A percentile compares a stretch with the other conserved stretches of the same genome.
Conservation (phyloP, 1,140 invertebrate species). For the Caenorhabditis latens region DNA sequence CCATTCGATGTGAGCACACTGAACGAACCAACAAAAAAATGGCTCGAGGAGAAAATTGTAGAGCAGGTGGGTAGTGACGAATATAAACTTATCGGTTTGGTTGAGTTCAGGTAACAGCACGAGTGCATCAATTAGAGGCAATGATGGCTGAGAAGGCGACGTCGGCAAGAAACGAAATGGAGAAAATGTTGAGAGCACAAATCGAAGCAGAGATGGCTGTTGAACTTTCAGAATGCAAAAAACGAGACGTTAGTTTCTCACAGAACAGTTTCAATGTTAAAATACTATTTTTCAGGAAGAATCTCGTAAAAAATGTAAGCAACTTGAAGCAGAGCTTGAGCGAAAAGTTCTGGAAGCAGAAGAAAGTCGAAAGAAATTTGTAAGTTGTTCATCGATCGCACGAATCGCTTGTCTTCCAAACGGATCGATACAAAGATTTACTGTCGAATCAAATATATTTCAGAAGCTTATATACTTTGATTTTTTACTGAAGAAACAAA, state of each 20-base stretch:
- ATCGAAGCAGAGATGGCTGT: constrained; percentile 45
- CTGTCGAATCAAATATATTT: too few relatives aligned
- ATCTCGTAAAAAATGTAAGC: constrained; percentile 48
- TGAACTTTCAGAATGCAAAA: constrained; percentile 29
- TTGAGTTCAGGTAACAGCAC: not conserved
- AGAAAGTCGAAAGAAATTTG: constrained; percentile 49
- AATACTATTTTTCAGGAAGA: constrained; percentile 26
- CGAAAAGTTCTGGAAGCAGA: constrained; percentile 43
- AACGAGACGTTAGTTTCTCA: constrained; percentile 36
- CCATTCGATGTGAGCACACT: constrained; percentile 34
- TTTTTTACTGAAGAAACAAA: not conserved
- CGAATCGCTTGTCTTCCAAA: too few relatives aligned
- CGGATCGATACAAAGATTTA: too few relatives aligned
- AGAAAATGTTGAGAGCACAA: constrained; percentile 46
- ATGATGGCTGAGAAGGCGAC: constrained; percentile 53
- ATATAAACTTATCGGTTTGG: too few relatives aligned
- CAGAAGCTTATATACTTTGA: not conserved
- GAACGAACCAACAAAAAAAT: constrained; percentile 22
- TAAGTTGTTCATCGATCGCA: constrained; percentile 11
- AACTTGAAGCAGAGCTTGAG: constrained; percentile 34
- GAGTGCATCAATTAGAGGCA: constrained; percentile 38
- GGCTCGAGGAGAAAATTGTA: constrained; percentile 43
- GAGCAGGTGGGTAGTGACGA: not conserved
- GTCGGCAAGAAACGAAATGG: constrained; percentile 43
- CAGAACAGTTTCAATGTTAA: not conserved